Evolutionary conservation across 2,797 vertebrate species (phyloP), one percentile per base, ranked within the genome.

Genomic region (Cynodonichthys magdalenae): DNA sequence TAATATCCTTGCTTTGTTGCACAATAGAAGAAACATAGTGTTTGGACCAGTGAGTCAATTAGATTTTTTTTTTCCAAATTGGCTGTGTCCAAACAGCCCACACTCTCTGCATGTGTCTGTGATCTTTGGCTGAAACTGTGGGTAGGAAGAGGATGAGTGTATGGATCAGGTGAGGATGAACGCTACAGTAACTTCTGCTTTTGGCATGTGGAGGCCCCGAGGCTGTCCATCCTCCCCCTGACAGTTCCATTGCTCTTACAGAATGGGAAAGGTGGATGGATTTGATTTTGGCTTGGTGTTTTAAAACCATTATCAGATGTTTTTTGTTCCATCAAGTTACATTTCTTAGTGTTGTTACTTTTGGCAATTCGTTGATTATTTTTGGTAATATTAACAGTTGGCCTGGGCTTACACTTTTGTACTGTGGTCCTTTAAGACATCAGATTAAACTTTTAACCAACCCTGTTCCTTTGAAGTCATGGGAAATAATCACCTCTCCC

Each of bases 121-220:
- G 34, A 36, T 7, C 66, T 49, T 63, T 52, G 62, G 54, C 62
- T 36, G 44, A 61, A 50, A 64, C 31, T 46, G 36, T 18, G 59
- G 56, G 14, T 44, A 59, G 75, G 59, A 49, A 46, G 5, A 39
- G 54, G 52, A 15, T 2, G 28, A 74, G 65, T 53, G 66, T 44
- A 57, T 31, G 66, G 70, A 80, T 85, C 81, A 86, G 76, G 53
- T 81, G 61, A 73, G 60, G 74, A 72, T 84, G 74, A 31, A 83
- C 29, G 83, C 80, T 83, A 85, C 84, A 83, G 71, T 87, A 81
- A 81, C 78, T 84, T 85, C 72, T 81, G 80, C 63, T 77, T 82
- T 70, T 75, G 74, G 86, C 81, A 83, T 69, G 65, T 67, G 67
- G 63, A 70, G 72, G 71, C 69, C 52, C 68, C 27, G 50, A 50